Conservation (phyloP, 1,140 invertebrate species). For the Heliconius congener region DNA sequence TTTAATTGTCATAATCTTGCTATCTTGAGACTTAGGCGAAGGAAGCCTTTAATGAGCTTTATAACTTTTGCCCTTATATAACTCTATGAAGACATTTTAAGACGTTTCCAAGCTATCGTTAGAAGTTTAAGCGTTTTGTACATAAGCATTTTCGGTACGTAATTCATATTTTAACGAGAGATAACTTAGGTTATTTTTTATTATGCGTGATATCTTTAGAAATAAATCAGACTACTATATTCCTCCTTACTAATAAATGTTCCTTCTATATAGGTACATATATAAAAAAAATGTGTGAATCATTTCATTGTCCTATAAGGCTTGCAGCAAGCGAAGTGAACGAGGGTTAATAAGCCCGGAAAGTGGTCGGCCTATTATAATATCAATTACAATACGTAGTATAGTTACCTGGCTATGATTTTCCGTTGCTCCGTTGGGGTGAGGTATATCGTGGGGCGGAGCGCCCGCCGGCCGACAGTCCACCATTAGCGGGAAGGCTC, state of each 20-base stretch:
- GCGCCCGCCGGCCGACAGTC: constrained; percentile 68
- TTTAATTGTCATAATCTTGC: background rate
- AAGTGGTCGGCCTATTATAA: too few species aligned
- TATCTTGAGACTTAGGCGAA: background rate
- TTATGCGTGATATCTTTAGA: too few species aligned
- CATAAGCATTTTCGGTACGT: background rate
- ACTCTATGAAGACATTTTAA: background rate
- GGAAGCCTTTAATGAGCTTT: background rate
- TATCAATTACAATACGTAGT: too few species aligned
- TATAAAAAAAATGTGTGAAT: too few species aligned
- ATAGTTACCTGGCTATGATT: constrained; percentile 55
- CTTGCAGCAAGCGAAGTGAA: too few species aligned
- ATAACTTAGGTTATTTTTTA: too few species aligned
- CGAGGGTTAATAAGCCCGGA: too few species aligned
- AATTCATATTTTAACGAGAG: too few species aligned
- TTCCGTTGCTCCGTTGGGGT: constrained; percentile 52
- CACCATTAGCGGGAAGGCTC: constrained; percentile 72
- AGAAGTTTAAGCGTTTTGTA: background rate
- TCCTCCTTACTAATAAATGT: too few species aligned
- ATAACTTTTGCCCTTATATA: background rate
- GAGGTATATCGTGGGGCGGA: constrained; percentile 58
- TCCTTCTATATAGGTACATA: too few species aligned
- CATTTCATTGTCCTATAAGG: too few species aligned
- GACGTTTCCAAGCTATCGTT: background rate
- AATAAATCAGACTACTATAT: too few species aligned